Base-by-base conservation (phyloP, 2,888 invertebrate species). In the Eupithecia dodoneata region DNA sequence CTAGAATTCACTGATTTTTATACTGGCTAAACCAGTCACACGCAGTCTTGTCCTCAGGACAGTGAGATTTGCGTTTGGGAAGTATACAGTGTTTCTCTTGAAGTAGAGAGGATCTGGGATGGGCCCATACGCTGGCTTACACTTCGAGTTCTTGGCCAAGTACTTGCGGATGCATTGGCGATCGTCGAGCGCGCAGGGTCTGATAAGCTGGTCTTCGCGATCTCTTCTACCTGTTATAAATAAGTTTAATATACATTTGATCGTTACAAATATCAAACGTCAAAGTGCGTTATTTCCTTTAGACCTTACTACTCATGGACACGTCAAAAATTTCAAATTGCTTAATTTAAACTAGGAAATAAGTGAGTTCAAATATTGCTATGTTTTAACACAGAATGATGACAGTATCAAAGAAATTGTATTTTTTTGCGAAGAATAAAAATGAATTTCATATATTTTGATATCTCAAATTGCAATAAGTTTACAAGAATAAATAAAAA, bases 111-210 rank as follows among this genome's bases (percentile, higher is more conserved):
- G 76, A 18, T 78, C 76, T 12, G 78, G 78, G 0, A 76, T 69
- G 0, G 78, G 81, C 7, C 81, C 82, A 6, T 79, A 72, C 0
- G 65, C 71, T 2, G 81, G 82, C 0, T 76, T 67, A 42, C 87
- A 87, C 2, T 76, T 72, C 2, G 81, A 82, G 18, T 85, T 79
- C 0, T 78, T 44, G 1, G 82, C 80, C 3, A 87, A 84, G 70
- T 77, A 86, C 4, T 73, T 73, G n/a, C 81, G 80, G n/a, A 87
- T 84, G 52, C 86, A 87, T 49, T 82, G 78, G 77, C 83, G 13
- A 65, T 87, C 83, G 0, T 80, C 59, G 0, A 76, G 42, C 10
- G 79, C 49, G 47, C 86, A 87, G 12, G 86, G 87, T 15, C 81
- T 81, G 1, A 81, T 71, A 0, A 81, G 55, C 4, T 80, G 76